A percentile compares a stretch with the other conserved stretches of the same genome.
These are phyloP conservation scores for Protophormia terraenovae DNA, from an alignment of 2,888 invertebrate species.

Conservation along the genomic window DNA sequence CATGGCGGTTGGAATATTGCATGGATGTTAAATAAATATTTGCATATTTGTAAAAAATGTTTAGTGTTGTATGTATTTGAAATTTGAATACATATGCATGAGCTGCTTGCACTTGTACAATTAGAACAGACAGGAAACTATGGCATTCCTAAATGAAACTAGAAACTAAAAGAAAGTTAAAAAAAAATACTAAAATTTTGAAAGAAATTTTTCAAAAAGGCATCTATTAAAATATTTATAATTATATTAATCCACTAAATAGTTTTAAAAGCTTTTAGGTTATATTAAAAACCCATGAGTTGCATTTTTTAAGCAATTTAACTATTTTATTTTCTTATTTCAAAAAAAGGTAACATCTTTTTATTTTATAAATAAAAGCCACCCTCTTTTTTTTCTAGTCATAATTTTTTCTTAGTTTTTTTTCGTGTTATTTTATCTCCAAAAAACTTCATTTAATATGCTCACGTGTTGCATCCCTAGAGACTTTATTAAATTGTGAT, in stretches of 20 bases:
- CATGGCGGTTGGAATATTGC: constrained; percentile 39
- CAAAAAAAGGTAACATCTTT: not conserved
- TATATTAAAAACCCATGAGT: not conserved
- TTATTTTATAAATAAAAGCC: not conserved
- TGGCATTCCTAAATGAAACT: not conserved
- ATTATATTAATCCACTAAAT: too few relatives aligned
- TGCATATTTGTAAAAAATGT: constrained; percentile 43
- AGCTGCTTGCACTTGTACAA: not conserved
- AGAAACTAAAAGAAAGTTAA: not conserved
- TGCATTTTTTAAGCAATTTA: not conserved
- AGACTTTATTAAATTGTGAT: constrained; percentile 76
- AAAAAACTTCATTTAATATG: constrained; percentile 63
- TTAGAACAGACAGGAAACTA: not conserved
- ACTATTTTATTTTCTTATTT: not conserved
- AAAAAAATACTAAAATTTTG: not conserved
- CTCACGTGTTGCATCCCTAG: constrained; percentile 79
- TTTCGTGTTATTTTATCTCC: constrained; percentile 7
- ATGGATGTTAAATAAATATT: constrained; percentile 46
- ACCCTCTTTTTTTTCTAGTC: not conserved
- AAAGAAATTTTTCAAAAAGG: too few relatives aligned
- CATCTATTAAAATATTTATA: not conserved
- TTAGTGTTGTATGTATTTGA: not conserved
- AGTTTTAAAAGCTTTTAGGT: not conserved
- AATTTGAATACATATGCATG: not conserved
- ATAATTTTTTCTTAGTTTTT: not conserved